Base-by-base conservation (phyloP, 2,888 invertebrate species). In the Phytoseiulus persimilis region DNA sequence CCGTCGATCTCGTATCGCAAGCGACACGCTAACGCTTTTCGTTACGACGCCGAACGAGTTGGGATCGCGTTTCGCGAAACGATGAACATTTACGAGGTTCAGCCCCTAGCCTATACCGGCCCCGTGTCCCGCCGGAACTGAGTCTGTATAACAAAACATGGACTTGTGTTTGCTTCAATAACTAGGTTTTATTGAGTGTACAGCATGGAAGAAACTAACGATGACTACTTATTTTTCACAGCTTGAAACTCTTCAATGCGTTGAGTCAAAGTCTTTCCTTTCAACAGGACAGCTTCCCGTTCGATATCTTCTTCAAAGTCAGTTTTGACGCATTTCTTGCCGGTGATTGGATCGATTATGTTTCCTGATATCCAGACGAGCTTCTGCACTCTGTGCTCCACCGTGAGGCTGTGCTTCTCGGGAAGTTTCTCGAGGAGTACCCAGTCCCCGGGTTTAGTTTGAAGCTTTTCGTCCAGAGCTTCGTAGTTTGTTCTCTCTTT, bases 301-400 rank as follows among this genome's bases (percentile, higher is more conserved):
- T 91, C 32, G 90, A 90, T 33, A 91, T 90, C 84, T 90, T 91
- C 11, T 90, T 90, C 90, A 90, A 91, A 83, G 91, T 90, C 46
- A 90, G 90, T 90, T 11, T 90, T 89, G 18, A 91, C 32, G 32
- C 90, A 45, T 45, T 90, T 90, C 65, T 90, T 90, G 32, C 90
- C 90, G 6, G 91, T 91, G 39, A 91, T 65, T 5, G 91, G 91
- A 90, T 90, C 90, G 32, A 91, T 89, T 6, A 90, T 89, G 83
- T 91, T 83, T 28, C 91, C 91, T n/a, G 46, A 45, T 83, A 89
- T 83, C 46, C 90, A 91, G 83, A 91, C 90, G 45, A 90, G 32
- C 83, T 90, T 90, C 46, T 91, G 90, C 0, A 91, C 90, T 33
- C 65, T 33, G 90, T 90, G 89, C 23, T 91, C 84, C 33, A 91